phyloP scores from a whole-genome alignment of 2,113 vertebrate species.

The Chlorodrepanis virens region DNA sequence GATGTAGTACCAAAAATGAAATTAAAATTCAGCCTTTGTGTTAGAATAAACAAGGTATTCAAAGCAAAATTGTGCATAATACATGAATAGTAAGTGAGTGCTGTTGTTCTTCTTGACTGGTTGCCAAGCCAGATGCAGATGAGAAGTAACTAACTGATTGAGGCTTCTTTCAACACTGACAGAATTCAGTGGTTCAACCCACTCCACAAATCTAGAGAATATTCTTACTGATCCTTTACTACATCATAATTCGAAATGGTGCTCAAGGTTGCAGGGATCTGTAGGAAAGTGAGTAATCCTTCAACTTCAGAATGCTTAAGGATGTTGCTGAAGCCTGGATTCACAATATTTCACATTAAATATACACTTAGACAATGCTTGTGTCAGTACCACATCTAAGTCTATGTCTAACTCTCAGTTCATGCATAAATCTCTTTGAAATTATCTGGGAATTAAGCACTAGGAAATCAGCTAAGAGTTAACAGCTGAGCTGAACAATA shows the following conservation, averaged over 20 bases:
- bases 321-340: neutral
- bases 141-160: neutral
- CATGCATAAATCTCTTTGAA: neutral
- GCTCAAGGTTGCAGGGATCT: neutral
- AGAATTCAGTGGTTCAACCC: neutral
- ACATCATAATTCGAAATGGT: neutral
- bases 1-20: neutral
- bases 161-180: neutral
- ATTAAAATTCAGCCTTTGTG: neutral
- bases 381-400: neutral
- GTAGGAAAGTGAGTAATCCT: neutral
- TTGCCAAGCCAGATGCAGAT: slow-evolving; percentile 41
- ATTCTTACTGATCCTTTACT: neutral
- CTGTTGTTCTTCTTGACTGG: neutral
- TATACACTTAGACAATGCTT: neutral
- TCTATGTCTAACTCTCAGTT: neutral
- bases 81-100: neutral
- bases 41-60: slow-evolving; percentile 27
- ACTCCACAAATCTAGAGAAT: neutral
- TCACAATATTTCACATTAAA: neutral
- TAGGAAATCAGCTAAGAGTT: neutral
- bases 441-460: neutral
- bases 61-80: neutral
- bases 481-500: slow-evolving; percentile 19
- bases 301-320: neutral